Conservation (phyloP, 2,797 vertebrate genomes). For the Austrolebias charrua region DNA sequence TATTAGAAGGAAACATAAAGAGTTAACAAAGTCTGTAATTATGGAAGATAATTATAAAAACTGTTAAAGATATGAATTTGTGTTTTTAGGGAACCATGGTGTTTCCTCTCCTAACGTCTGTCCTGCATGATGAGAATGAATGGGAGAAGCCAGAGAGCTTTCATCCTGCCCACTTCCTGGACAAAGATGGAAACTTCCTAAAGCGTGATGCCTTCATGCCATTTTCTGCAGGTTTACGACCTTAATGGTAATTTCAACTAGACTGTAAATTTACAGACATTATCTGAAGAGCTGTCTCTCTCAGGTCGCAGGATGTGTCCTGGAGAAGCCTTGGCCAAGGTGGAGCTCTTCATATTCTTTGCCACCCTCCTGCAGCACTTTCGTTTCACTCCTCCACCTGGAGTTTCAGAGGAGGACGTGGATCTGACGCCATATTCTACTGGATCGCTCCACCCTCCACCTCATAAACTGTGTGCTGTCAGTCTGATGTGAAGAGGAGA, state of each 20-base stretch:
- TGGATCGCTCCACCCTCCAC: fast-evolving
- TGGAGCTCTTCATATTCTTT: constrained; percentile 38
- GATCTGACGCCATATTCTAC: constrained; percentile 1
- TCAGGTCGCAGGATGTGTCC: constrained; percentile 22
- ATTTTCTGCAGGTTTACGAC: constrained; percentile 28
- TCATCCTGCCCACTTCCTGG: constrained; percentile 17
- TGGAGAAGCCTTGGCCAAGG: constrained; percentile 21
- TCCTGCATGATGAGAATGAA: constrained; percentile 60
- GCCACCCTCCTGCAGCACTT: constrained; percentile 23
- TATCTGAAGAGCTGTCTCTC: neutral
- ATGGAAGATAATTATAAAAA: no score
- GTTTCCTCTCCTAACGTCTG: constrained; percentile 59
- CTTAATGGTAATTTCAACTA: fast-evolving
- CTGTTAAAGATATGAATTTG: neutral
- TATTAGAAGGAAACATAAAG: no score
- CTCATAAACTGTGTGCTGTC: constrained; percentile 26
- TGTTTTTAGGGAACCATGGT: constrained; percentile 64
- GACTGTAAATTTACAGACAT: neutral
- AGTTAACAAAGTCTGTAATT: no score
- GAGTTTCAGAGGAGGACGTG: constrained; percentile 28
- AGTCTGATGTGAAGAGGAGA: neutral
- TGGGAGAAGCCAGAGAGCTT: constrained; percentile 56
- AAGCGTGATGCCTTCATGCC: constrained; percentile 11
- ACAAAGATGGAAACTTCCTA: constrained; percentile 14
- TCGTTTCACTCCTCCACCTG: constrained; percentile 14